These are phyloP conservation scores for Drosophila siamana DNA, from an alignment of 2,888 invertebrate species.

Conservation along the genomic window DNA sequence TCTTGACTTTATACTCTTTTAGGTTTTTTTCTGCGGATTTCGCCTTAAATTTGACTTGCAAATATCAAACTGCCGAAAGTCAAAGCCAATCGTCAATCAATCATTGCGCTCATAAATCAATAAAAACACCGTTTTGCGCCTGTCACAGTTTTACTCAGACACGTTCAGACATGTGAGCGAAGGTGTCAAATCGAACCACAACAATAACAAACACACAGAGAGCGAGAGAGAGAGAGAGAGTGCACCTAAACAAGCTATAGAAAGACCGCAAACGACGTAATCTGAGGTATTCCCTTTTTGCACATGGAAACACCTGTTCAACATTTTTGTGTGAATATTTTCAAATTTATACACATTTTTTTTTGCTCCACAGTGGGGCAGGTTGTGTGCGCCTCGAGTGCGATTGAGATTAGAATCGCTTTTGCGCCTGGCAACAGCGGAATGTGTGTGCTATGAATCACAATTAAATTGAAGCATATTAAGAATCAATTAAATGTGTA, in stretches of 20 bases:
- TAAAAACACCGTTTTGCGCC: conserved; percentile 66
- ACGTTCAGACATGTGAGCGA: conserved; percentile 30
- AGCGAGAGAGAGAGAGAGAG: background rate
- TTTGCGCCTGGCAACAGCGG: conserved; percentile 43
- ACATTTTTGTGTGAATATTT: conserved; percentile 30
- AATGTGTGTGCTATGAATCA: conserved; percentile 31
- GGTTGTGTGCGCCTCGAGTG: conserved; percentile 62
- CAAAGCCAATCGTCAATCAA: conserved; percentile 76
- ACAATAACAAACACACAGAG: background rate
- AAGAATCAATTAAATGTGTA: conserved; percentile 29
- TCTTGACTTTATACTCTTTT: conserved; percentile 3
- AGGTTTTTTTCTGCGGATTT: conserved; percentile 9
- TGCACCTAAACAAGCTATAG: conserved; percentile 1
- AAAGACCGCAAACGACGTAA: conserved; percentile 45
- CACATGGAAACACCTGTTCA: conserved; percentile 75
- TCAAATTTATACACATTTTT: background rate
- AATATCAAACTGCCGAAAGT: conserved; percentile 60
- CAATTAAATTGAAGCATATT: conserved; percentile 20
- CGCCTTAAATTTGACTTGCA: conserved; percentile 36
- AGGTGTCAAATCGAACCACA: conserved; percentile 50
- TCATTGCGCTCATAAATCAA: conserved; percentile 66
- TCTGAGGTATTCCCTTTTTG: conserved; percentile 72
- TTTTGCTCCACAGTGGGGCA: conserved; percentile 65
- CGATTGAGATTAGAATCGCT: conserved; percentile 55
- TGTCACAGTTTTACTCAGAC: conserved; percentile 56